phyloP scores from a whole-genome alignment of 2,888 invertebrate species.

The Nomada goodeniana region DNA sequence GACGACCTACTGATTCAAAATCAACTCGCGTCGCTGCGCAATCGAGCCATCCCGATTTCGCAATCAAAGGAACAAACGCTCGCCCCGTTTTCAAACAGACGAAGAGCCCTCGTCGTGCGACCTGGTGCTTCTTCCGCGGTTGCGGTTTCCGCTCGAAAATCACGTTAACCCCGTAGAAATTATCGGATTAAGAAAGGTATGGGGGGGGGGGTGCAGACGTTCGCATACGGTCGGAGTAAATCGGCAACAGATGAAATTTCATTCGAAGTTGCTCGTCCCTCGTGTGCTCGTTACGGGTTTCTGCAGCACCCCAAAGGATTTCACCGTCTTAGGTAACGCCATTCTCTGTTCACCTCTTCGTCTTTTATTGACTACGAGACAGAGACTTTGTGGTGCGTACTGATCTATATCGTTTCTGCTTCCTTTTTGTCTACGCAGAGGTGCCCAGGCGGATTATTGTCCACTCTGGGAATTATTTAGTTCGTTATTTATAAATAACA shows the following conservation, averaged over 20 bases:
- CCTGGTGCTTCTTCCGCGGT: slow-evolving; percentile 2
- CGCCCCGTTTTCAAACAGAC: slow-evolving; percentile 24
- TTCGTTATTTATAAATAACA: no score
- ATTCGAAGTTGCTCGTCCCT: slow-evolving; percentile 22
- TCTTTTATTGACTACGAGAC: background rate
- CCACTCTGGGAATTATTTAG: no score
- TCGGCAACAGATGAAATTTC: slow-evolving; percentile 63
- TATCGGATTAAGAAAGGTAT: slow-evolving; percentile 33
- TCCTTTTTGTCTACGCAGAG: no score
- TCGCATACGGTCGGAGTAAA: slow-evolving; percentile 25
- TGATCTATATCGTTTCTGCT: background rate
- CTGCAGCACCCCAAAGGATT: slow-evolving; percentile 61
- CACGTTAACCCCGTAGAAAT: slow-evolving; percentile 27
- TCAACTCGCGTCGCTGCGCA: background rate
- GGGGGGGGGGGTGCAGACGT: background rate
- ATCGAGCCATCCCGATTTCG: background rate
- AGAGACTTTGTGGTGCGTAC: background rate
- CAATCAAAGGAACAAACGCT: slow-evolving; percentile 32
- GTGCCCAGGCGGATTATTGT: no score
- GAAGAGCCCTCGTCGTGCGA: background rate
- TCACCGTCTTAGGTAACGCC: slow-evolving; percentile 57
- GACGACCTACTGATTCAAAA: background rate
- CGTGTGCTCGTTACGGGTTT: slow-evolving; percentile 46
- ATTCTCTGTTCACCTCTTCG: slow-evolving; percentile 27
- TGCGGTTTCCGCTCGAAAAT: slow-evolving; percentile 23